Base-by-base conservation (phyloP, 2,888 invertebrate genomes). In the Rotaria magnacalcarata region DNA sequence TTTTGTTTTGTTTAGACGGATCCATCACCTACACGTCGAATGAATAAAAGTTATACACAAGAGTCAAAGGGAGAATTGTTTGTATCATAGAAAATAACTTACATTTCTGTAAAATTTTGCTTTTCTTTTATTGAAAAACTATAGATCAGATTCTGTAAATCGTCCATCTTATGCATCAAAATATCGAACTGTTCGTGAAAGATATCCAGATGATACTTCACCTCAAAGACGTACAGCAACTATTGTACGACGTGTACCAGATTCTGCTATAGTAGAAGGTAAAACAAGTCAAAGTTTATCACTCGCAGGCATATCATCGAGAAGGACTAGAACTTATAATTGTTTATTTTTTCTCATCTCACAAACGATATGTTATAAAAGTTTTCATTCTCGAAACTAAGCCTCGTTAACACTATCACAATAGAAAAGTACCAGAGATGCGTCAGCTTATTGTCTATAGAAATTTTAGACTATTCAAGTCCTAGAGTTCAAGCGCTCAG, bases 161-260 rank as follows among this genome's bases (percentile, higher is more conserved):
- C 80, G n/a, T 43, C 43, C 80, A 80, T 80, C 80, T 1, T 80
- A 80, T 47, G 47, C 80, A 43, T 47, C 80, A 80, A 80, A 24
- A 47, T 80, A 47, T 80, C 80, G 80, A n/a, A 47, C 21, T 47
- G 6, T 4, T 43, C 43, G 80, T n/a, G 80, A 80, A 5, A 80
- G n/a, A 80, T 47, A 80, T 80, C 47, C 19, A 1, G 34, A 19
- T 67, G 80, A 24, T 41, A 47, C 24, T 24, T 80, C 80, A n/a
- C 80, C 80, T n/a, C 47, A 47, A 80, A 21, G 80, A 43, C 43
- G 80, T 47, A 80, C 80, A 47, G 34, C 80, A 43, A 80, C 43
- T 14, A 47, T 47, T 6, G 10, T 24, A 24, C 80, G 80, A 47
- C 80, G 80, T 80, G 80, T 41, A 80, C 47, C 24, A 11, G 80